Evolutionary conservation across 2,113 vertebrate species (phyloP), one percentile per base, ranked within the genome.

Genomic region (Spea bombifrons): DNA sequence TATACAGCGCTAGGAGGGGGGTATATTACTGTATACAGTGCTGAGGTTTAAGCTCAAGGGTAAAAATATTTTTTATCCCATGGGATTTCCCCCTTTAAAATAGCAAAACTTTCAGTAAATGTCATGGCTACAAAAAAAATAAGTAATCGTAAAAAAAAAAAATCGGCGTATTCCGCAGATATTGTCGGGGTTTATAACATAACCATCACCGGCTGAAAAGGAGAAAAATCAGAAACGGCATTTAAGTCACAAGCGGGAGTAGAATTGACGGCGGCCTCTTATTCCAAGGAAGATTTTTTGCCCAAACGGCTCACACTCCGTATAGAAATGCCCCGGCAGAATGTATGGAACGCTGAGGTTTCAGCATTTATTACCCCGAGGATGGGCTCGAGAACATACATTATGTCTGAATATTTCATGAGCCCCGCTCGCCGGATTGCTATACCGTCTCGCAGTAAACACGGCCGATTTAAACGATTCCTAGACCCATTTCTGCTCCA

Each of bases 361-460:
- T 57, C 87, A 86, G 85, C 83, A 57, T 88, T 87, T 89, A 86
- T 86, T 86, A 83, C 83, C 88, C 80, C 69, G 83, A 85, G 83
- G 71, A 84, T 83, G 78, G 76, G 8, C 83, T 88, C 87, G 75
- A 82, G 64, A 83, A 84, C 85, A 86, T 87, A 87, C 83, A 85
- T 84, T 80, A 78, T 71, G 7, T 85, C 75, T 82, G 83, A 83
- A 82, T 84, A 83, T 86, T 87, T 82, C 83, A 85, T 80, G 84
- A 87, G 82, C 74, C 84, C 85, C 81, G 85, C 80, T 61, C 43
- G 75, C 53, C 81, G 84, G 83, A 74, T 83, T 65, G 82, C 83
- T 80, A 65, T 86, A 63, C 53, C 5, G 10, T 63, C 66, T 63
- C 30, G 52, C n/a, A 69, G 75, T 57, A 76, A 76, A 76, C 52